A percentile compares a stretch with the other conserved stretches of the same genome.
Evolutionary conservation across 2,888 invertebrate species (phyloP).

Genomic region (Azorinus chamasolen): DNA sequence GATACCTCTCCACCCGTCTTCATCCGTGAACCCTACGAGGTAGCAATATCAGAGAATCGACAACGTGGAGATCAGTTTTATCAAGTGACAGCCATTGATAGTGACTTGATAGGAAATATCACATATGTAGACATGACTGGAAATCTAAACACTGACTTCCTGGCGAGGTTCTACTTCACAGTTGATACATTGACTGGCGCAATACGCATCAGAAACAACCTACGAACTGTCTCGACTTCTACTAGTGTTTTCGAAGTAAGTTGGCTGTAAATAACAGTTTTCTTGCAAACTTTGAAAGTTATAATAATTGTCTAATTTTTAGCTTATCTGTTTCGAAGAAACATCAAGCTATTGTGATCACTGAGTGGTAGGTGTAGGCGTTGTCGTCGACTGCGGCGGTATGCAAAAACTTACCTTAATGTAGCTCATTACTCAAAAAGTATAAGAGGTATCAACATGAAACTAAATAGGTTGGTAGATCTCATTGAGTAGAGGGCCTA

Average conservation of each 20-base stretch:
- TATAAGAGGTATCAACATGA: too few relatives aligned
- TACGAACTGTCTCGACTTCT: constrained; percentile 62
- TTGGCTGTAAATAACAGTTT: background rate
- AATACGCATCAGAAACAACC: constrained; percentile 70
- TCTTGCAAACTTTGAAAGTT: too few relatives aligned
- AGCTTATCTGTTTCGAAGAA: too few relatives aligned
- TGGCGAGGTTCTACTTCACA: constrained; percentile 77
- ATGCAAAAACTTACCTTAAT: too few relatives aligned
- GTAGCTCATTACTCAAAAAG: too few relatives aligned
- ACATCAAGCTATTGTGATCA: too few relatives aligned
- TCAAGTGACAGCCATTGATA: constrained; percentile 69
- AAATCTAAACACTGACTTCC: constrained; percentile 54
- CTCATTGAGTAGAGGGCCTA: too few relatives aligned
- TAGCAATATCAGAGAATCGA: constrained; percentile 57
- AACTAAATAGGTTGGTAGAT: too few relatives aligned
- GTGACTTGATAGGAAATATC: constrained; percentile 65
- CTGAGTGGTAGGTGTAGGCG: too few relatives aligned
- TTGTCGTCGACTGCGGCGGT: too few relatives aligned
- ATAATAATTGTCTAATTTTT: too few relatives aligned
- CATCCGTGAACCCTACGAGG: constrained; percentile 59
- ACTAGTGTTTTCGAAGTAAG: constrained; percentile 31
- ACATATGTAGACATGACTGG: constrained; percentile 64
- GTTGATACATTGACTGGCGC: constrained; percentile 66
- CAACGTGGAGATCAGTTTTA: constrained; percentile 53
- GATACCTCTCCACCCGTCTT: constrained; percentile 66